A percentile compares a stretch with the other conserved stretches of the same genome.
phyloP scores from a whole-genome alignment of 2,113 vertebrate genomes.

The Microcebus lehilahytsara region DNA sequence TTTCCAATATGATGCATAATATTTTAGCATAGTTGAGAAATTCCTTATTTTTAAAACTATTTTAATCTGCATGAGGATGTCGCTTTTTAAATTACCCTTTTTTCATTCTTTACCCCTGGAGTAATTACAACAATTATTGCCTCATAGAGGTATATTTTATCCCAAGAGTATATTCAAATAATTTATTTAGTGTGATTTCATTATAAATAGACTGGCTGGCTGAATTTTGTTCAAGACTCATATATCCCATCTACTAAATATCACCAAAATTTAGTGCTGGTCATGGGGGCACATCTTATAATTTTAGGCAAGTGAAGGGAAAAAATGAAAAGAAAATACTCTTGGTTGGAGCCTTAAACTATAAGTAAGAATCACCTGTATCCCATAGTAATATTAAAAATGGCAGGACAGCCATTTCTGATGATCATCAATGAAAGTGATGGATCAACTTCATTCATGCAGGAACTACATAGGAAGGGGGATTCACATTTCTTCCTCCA shows the following conservation, averaged over 20 bases:
- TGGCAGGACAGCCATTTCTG: not conserved
- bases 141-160: not conserved
- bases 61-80: not conserved
- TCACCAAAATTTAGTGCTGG: not conserved
- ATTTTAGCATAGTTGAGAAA: not conserved
- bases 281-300: not conserved
- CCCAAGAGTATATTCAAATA: slow-evolving; percentile 21
- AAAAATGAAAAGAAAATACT: not conserved
- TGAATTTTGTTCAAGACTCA: not conserved
- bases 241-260: not conserved
- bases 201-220: not conserved
- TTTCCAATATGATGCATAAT: not conserved
- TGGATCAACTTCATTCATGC: not conserved
- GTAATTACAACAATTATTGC: not conserved
- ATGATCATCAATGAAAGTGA: not conserved
- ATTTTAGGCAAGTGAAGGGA: slow-evolving; percentile 10
- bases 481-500: not conserved
- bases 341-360: not conserved
- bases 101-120: not conserved
- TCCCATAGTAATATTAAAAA: not conserved
- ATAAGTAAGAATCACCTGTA: not conserved
- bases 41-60: slow-evolving; percentile 23
- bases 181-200: slow-evolving; percentile 17
- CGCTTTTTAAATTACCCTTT: slow-evolving; percentile 17
- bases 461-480: not conserved